Base-by-base conservation (phyloP, 2,888 invertebrate genomes). In the Perithous albicinctus region DNA sequence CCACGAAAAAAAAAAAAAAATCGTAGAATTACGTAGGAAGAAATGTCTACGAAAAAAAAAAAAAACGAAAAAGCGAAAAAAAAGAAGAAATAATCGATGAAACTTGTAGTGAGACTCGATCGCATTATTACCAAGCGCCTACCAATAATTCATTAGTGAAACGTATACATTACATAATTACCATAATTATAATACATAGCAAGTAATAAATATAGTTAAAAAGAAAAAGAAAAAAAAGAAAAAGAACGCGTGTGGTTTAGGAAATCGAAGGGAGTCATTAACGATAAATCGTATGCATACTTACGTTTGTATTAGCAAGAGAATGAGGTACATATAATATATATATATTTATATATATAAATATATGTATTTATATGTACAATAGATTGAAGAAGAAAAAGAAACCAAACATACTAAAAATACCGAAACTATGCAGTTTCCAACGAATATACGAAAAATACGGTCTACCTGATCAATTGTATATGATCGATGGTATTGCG, bases 121-220 rank as follows among this genome's bases (percentile, higher is more conserved):
- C 78, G 82, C 74, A 82, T 78, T 70, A 82, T 82, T 82, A 82
- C 82, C 82, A 82, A 82, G 78, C 82, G 82, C 82, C 82, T 82
- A 82, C 82, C 82, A 82, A 81, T 74, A 63, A 78, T 78, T 82
- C 82, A 70, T 78, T 82, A 78, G 74, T 70, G 46, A 64, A 78
- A 70, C 78, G 74, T 75, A 78, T 64, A 82, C 69, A 74, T 70
- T 29, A 77, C 41, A 61, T 66, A 80, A n/a, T 66, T 56, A 78
- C 64, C 51, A 61, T 75, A 64, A 82, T 75, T 70, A 56, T 78
- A 78, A 74, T 43, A 41, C 29, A 51, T 70, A 76, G 66, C 35
- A 32, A 43, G 46, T 48, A 64, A 56, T 63, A 72, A 66, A 38
- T 32, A 64, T 64, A 61, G 48, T 67, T 32, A 70, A 35, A 48